A percentile compares a stretch with the other conserved stretches of the same genome.
phyloP scores from a whole-genome alignment of 2,113 vertebrate species.

The Rattus norvegicus region DNA sequence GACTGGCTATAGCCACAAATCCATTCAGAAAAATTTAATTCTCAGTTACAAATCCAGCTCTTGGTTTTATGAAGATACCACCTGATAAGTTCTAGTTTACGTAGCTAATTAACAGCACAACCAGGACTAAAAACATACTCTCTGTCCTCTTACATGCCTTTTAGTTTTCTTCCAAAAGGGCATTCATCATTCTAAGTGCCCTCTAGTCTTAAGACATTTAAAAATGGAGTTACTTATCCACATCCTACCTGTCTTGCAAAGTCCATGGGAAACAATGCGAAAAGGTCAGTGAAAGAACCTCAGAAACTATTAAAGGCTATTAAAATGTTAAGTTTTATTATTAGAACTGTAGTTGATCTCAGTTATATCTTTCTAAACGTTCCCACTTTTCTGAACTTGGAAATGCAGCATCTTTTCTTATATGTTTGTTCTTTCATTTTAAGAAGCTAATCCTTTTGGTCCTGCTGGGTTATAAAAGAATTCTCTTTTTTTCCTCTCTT shows the following conservation, averaged over 20 bases:
- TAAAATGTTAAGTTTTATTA: constrained; percentile 68
- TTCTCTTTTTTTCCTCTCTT: constrained; percentile 47
- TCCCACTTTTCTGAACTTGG: constrained; percentile 50
- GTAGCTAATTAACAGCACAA: constrained; percentile 36
- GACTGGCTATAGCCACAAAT: background rate
- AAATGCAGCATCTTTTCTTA: constrained; percentile 56
- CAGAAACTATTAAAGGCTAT: constrained; percentile 60
- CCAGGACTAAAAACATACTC: background rate
- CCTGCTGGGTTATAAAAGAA: constrained; percentile 13
- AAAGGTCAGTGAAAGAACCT: constrained; percentile 49
- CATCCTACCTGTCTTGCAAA: constrained; percentile 41
- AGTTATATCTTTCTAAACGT: constrained; percentile 64
- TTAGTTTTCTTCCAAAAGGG: constrained; percentile 46
- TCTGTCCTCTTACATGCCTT: constrained; percentile 30
- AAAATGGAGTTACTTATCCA: constrained; percentile 49
- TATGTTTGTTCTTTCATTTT: constrained; percentile 44
- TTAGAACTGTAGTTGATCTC: constrained; percentile 61
- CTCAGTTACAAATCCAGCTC: constrained; percentile 10
- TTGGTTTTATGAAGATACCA: constrained; percentile 32
- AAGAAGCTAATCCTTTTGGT: constrained; percentile 62
- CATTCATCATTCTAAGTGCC: constrained; percentile 55
- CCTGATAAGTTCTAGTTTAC: constrained; percentile 2
- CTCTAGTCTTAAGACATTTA: constrained; percentile 43
- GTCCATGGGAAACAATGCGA: constrained; percentile 62
- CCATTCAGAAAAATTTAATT: constrained; percentile 18